phyloP scores from a whole-genome alignment of 1,140 invertebrate genomes.

The Neodiprion lecontei region DNA sequence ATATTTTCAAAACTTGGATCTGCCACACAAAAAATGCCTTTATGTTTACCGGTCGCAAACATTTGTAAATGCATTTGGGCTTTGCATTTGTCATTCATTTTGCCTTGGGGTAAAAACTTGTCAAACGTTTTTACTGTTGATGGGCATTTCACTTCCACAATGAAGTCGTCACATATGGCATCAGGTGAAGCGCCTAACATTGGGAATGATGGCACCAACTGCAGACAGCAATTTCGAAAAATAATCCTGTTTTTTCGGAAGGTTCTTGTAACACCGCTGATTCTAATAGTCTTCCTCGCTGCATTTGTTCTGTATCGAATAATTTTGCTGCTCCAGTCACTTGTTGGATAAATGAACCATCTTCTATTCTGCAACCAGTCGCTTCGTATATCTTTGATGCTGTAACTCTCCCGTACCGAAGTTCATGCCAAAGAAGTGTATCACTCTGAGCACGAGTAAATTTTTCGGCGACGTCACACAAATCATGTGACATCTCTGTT shows the following conservation, averaged over 20 bases:
- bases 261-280: not conserved
- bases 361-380: slow-evolving; percentile 32
- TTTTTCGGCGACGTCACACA: not conserved
- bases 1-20: slow-evolving; percentile 32
- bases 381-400: slow-evolving; percentile 40
- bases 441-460: slow-evolving; percentile 30
- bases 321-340: slow-evolving; percentile 31
- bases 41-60: slow-evolving; percentile 44
- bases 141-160: slow-evolving; percentile 60
- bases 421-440: slow-evolving; percentile 33
- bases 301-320: slow-evolving; percentile 24
- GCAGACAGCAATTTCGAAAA: slow-evolving; percentile 31
- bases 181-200: slow-evolving; percentile 54
- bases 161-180: slow-evolving; percentile 52
- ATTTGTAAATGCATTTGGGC: slow-evolving; percentile 53
- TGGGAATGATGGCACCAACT: slow-evolving; percentile 17
- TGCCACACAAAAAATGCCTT: slow-evolving; percentile 43
- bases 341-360: slow-evolving; percentile 28
- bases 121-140: slow-evolving; percentile 50
- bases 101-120: slow-evolving; percentile 54
- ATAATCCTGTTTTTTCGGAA: not conserved
- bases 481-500: too few relatives aligned
- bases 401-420: slow-evolving; percentile 39
- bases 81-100: slow-evolving; percentile 44
- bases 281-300: slow-evolving; percentile 23